phyloP scores from a whole-genome alignment of 2,888 invertebrate species.

The Drosophila nr. medialis region DNA sequence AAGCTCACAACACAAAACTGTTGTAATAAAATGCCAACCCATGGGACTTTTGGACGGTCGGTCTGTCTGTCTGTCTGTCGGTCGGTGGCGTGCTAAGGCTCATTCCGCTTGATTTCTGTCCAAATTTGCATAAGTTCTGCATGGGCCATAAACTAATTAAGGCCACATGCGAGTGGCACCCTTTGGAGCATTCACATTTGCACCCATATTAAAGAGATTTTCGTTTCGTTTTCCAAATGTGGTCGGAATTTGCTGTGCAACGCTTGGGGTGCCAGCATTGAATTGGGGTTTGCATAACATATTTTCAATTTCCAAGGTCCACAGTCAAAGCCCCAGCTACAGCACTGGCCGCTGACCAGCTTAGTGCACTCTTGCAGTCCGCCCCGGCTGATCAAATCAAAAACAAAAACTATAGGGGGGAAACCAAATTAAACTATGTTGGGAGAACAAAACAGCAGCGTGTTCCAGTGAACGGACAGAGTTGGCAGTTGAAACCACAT shows the following conservation, averaged over 20 bases:
- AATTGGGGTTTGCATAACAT: constrained; percentile 51
- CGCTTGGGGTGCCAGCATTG: constrained; percentile 28
- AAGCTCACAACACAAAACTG: constrained; percentile 35
- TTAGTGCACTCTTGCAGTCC: constrained; percentile 19
- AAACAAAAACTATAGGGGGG: constrained; percentile 24
- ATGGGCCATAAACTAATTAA: constrained; percentile 51
- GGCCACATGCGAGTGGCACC: constrained; percentile 36
- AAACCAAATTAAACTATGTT: constrained; percentile 26
- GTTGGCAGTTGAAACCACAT: constrained; percentile 11
- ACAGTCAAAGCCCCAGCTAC: constrained; percentile 12
- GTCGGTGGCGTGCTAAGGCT: constrained; percentile 16
- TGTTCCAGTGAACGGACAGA: not conserved
- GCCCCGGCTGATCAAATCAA: constrained; percentile 18
- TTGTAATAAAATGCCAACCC: constrained; percentile 45
- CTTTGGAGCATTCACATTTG: constrained; percentile 19
- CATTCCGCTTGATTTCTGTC: constrained; percentile 45
- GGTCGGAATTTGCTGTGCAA: constrained; percentile 12
- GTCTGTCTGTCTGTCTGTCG: not conserved
- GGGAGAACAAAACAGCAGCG: not conserved
- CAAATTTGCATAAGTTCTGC: constrained; percentile 47
- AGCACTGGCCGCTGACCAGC: constrained; percentile 8
- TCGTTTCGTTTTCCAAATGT: constrained; percentile 12
- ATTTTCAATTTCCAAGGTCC: constrained; percentile 57
- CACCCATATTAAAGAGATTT: constrained; percentile 34
- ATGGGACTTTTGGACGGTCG: constrained; percentile 22